These are phyloP conservation scores for Decapterus maruadsi DNA, from an alignment of 2,797 vertebrate genomes.

Conservation along the genomic window DNA sequence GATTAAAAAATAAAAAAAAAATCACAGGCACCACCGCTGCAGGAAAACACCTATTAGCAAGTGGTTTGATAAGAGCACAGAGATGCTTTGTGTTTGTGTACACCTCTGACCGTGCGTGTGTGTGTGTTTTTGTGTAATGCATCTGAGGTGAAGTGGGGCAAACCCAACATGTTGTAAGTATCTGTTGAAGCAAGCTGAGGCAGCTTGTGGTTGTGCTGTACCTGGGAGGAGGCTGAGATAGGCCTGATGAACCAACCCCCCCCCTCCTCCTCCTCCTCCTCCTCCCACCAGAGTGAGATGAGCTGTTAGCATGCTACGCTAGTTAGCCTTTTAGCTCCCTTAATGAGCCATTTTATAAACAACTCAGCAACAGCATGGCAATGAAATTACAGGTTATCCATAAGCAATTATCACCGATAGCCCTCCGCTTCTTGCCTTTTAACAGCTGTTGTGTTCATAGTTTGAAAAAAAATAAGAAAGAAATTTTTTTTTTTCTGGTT, in stretches of 20 bases:
- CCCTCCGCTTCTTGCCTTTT: neutral
- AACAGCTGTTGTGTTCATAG: neutral
- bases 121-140: slow-evolving; percentile 21
- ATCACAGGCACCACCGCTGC: slow-evolving; percentile 1
- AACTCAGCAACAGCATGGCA: neutral
- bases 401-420: slow-evolving; percentile 19
- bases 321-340: slow-evolving; percentile 56
- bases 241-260: slow-evolving; percentile 57
- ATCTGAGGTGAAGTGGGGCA: slow-evolving; percentile 50
- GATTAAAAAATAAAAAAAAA: neutral
- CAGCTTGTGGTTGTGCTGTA: slow-evolving; percentile 50
- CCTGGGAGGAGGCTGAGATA: slow-evolving; percentile 51
- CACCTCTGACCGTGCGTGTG: neutral
- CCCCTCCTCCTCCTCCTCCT: slow-evolving; percentile 26
- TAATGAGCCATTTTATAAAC: slow-evolving; percentile 58
- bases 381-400: slow-evolving; percentile 37
- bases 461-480: slow-evolving; percentile 9
- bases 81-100: slow-evolving; percentile 49
- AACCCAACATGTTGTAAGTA: slow-evolving; percentile 52
- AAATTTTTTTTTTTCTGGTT: slow-evolving; percentile 7
- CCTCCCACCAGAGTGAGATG: slow-evolving; percentile 40
- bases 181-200: slow-evolving; percentile 67
- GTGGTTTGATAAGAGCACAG: slow-evolving; percentile 33
- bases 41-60: slow-evolving; percentile 30
- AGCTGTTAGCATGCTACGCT: slow-evolving; percentile 47